A percentile compares a stretch with the other conserved stretches of the same genome.
phyloP scores from a whole-genome alignment of 2,888 invertebrate genomes.

The Trisateles emortualis region DNA sequence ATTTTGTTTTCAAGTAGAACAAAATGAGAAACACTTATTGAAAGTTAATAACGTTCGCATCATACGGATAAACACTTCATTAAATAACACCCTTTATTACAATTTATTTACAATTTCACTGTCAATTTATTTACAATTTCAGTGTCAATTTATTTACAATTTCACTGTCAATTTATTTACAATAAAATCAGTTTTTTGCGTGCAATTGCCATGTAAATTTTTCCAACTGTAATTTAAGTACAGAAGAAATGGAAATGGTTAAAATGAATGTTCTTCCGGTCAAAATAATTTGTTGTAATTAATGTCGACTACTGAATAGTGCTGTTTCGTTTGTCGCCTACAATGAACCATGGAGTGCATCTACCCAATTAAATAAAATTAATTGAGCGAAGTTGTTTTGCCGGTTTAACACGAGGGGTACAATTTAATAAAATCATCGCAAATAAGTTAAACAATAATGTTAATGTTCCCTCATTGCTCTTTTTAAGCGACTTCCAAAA shows the following conservation, averaged over 20 bases:
- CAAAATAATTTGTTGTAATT: conserved; percentile 11
- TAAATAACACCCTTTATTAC: conserved; percentile 49
- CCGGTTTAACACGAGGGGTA: too few relatives aligned
- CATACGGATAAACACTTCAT: conserved; percentile 44
- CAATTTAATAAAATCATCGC: too few relatives aligned
- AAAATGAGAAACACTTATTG: conserved; percentile 57
- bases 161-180: conserved; percentile 42
- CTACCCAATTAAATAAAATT: background rate
- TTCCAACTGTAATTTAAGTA: conserved; percentile 35
- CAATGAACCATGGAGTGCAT: background rate
- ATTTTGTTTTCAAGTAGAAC: conserved; percentile 62
- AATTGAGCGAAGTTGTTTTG: background rate
- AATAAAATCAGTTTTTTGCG: conserved; percentile 43
- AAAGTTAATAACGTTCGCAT: conserved; percentile 50
- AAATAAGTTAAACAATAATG: too few relatives aligned
- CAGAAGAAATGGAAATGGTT: conserved; percentile 28
- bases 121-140: conserved; percentile 28
- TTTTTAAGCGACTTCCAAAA: too few relatives aligned
- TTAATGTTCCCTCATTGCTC: too few relatives aligned
- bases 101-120: conserved; percentile 46
- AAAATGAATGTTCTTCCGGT: conserved; percentile 3
- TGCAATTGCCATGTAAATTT: conserved; percentile 42
- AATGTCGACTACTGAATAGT: background rate
- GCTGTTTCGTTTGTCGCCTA: background rate
- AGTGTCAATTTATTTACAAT: conserved; percentile 46